Evolutionary conservation across 1,140 invertebrate genomes (phyloP).

Genomic region (Sipha flava): DNA sequence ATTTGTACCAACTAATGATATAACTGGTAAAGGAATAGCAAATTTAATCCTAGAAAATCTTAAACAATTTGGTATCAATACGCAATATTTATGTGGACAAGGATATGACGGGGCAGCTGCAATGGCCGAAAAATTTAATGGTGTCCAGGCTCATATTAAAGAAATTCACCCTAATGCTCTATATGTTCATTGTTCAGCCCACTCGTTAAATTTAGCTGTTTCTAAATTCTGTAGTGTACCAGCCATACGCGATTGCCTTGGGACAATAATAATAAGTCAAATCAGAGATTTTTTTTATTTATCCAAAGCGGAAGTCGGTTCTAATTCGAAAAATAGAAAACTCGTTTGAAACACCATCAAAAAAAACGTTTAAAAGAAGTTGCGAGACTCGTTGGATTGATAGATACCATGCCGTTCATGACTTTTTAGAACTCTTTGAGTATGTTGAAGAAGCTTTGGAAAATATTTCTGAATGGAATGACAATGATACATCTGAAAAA

Average conservation of each 20-base stretch:
- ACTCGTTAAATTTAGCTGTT: conserved; percentile 40
- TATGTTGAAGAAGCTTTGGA: neutral
- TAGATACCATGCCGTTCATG: neutral
- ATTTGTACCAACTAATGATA: no score
- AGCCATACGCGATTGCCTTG: neutral
- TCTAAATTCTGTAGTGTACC: neutral
- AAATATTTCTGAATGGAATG: neutral
- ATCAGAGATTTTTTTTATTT: neutral
- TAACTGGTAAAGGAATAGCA: no score
- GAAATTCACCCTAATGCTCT: conserved; percentile 38
- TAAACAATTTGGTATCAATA: conserved; percentile 38
- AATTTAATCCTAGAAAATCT: no score
- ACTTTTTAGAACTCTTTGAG: neutral
- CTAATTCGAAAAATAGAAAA: neutral
- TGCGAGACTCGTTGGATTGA: neutral
- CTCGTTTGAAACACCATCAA: neutral
- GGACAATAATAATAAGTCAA: neutral
- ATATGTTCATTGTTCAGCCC: conserved; percentile 41
- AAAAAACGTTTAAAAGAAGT: neutral
- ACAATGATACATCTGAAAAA: neutral
- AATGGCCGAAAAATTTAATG: conserved; percentile 39
- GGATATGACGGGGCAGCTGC: conserved; percentile 40
- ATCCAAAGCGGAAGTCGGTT: neutral
- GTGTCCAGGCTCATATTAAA: conserved; percentile 40
- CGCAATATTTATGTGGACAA: conserved; percentile 38